Conservation (phyloP, 2,113 vertebrate species). For the Planiliza haematocheilus region DNA sequence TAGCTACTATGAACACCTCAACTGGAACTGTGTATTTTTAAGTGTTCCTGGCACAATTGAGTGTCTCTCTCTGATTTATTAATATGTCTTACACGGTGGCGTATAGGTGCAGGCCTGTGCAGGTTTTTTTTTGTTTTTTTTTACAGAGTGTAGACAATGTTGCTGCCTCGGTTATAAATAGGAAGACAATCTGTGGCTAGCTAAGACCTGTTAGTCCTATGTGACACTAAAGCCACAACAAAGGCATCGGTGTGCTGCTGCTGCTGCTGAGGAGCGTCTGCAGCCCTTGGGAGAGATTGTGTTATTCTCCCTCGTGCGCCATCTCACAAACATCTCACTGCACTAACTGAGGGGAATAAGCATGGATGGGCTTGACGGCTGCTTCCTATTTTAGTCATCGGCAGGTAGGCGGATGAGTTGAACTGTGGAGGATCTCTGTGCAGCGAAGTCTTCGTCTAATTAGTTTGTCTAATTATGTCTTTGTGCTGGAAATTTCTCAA, state of each 20-base stretch:
- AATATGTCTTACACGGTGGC: conserved; percentile 47
- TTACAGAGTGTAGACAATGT: conserved; percentile 30
- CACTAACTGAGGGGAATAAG: conserved; percentile 77
- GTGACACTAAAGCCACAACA: conserved; percentile 72
- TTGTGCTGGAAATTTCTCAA: conserved; percentile 89
- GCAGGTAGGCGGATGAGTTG: conserved; percentile 86
- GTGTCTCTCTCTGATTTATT: conserved; percentile 62
- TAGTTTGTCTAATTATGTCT: conserved; percentile 89
- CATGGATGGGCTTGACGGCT: conserved; percentile 79
- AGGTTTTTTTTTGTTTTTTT: too few species aligned
- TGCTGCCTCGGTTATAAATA: conserved; percentile 53
- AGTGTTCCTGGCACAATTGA: conserved; percentile 59
- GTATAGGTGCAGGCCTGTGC: conserved; percentile 28
- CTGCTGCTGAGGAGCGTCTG: conserved; percentile 55
- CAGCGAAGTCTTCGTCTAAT: conserved; percentile 86
- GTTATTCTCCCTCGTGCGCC: conserved; percentile 70
- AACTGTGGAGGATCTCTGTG: conserved; percentile 85
- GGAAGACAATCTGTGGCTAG: conserved; percentile 49
- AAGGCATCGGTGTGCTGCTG: conserved; percentile 57
- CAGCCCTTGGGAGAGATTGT: conserved; percentile 67
- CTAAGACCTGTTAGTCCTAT: conserved; percentile 61
- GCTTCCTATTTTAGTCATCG: conserved; percentile 83
- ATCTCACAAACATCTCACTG: conserved; percentile 76
- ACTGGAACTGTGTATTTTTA: conserved; percentile 63
- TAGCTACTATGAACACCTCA: conserved; percentile 66